Conservation (phyloP, 2,888 invertebrate genomes). For the Nemapogon koenigi region DNA sequence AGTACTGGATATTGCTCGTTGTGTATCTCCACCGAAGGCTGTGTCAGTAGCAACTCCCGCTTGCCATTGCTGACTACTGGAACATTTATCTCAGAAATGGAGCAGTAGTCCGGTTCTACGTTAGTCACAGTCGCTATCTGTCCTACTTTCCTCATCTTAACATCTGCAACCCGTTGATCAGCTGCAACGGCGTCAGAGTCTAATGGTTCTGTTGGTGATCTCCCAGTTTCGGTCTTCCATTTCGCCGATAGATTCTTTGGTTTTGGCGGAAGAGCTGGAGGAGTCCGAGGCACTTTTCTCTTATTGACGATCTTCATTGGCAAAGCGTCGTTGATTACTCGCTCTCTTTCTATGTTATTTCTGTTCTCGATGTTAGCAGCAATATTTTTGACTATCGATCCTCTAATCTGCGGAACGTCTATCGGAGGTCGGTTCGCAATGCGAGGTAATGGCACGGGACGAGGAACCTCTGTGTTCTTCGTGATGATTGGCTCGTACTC, state of each 20-base stretch:
- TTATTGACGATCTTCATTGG: conserved; percentile 57
- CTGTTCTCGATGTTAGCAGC: conserved; percentile 56
- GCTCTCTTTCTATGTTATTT: conserved; percentile 58
- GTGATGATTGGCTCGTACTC: conserved; percentile 76
- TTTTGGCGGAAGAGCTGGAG: conserved; percentile 81
- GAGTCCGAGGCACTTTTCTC: conserved; percentile 68
- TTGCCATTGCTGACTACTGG: conserved; percentile 66
- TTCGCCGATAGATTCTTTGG: conserved; percentile 75
- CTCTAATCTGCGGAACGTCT: conserved; percentile 54
- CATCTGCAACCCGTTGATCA: conserved; percentile 65
- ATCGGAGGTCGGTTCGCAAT: conserved; percentile 22
- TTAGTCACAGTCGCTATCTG: conserved; percentile 53
- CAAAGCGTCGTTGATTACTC: conserved; percentile 39
- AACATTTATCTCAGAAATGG: conserved; percentile 77
- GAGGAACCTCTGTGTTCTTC: conserved; percentile 36
- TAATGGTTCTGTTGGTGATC: conserved; percentile 45
- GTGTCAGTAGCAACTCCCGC: conserved; percentile 58
- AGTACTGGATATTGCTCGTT: conserved; percentile 54
- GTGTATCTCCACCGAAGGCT: conserved; percentile 60
- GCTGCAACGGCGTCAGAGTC: conserved; percentile 66
- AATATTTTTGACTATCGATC: conserved; percentile 58
- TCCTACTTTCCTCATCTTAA: conserved; percentile 60
- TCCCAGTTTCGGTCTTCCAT: conserved; percentile 65
- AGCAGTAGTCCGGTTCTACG: conserved; percentile 77
- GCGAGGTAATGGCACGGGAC: conserved; percentile 38